Evolutionary conservation across 2,888 invertebrate species (phyloP).

Genomic region (Tridacna gigas): DNA sequence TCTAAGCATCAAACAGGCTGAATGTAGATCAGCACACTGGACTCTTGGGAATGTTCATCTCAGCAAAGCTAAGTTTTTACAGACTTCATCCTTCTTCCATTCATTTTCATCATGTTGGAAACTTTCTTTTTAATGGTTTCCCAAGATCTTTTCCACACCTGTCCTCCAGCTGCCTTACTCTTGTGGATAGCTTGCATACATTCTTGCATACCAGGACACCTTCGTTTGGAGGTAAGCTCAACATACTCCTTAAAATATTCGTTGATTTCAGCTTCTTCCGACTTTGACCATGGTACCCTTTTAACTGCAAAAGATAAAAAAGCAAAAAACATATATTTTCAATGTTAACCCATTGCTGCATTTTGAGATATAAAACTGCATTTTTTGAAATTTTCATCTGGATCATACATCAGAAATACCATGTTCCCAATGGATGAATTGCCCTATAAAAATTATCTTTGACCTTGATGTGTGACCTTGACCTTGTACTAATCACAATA

Average conservation of each 20-base stretch:
- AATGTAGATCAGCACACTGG: background rate
- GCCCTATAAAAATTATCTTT: background rate
- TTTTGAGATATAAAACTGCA: background rate
- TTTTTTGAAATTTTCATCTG: no score
- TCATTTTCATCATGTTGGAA: constrained; percentile 4
- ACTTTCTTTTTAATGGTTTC: constrained; percentile 35
- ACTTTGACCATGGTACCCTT: constrained; percentile 17
- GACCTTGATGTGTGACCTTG: no score
- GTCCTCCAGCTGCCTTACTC: constrained; percentile 22
- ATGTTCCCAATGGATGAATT: constrained; percentile 1
- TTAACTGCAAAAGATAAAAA: constrained; percentile 11
- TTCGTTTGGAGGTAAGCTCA: constrained; percentile 1
- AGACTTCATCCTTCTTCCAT: background rate
- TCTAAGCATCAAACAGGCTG: constrained; percentile 6
- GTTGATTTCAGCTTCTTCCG: constrained; percentile 14
- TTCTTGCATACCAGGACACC: constrained; percentile 26
- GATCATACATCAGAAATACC: background rate
- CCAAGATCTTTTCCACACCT: constrained; percentile 22
- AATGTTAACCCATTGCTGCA: constrained; percentile 8
- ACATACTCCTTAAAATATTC: background rate
- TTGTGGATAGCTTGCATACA: constrained; percentile 15
- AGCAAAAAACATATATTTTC: background rate
- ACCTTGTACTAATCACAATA: no score
- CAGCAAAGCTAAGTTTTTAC: constrained; percentile 1
- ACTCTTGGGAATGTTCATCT: constrained; percentile 6